Base-by-base conservation (phyloP, 2,888 invertebrate species). In the Cephus sareptanus region DNA sequence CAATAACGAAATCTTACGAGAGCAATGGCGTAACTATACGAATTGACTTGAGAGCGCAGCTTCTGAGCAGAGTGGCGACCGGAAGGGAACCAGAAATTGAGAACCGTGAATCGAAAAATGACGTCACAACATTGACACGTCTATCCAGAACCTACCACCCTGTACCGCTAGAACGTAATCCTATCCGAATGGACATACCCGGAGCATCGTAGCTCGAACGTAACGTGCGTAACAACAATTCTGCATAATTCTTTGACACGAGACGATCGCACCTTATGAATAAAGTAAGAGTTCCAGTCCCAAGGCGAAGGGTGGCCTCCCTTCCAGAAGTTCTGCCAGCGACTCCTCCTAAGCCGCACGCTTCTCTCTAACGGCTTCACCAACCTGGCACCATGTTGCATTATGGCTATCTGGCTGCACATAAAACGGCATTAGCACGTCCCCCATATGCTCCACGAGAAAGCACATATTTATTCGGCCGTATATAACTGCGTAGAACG, bases 391-490 rank as follows among this genome's bases (percentile, higher is more conserved):
- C 86, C 88, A 88, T 88, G 87, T 88, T 89, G 89, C 89, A 88
- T 87, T 89, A 89, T 83, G 88, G 86, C 84, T 86, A 89, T 89
- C 87, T 85, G 84, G 81, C 83, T 82, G 84, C 80, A 83, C 89
- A 89, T 90, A 90, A 90, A 90, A 83, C 84, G 87, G 90, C 85
- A 90, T 90, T 90, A 90, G 84, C 85, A 84, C 87, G 84, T 88
- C 86, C 86, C 87, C 89, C 89, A 87, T 88, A 87, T 89, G 89
- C 85, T 71, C 82, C 80, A 81, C 81, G 73, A 79, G 81, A 77
- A 82, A 82, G 81, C 75, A 79, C 84, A 83, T 83, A 86, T 86
- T 86, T 84, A 85, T 84, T 83, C 77, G 74, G 69, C 79, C 71
- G 71, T 34, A 34, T 4, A 9, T 23, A 56, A 56, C 56, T 1